Evolutionary conservation across 2,888 invertebrate genomes (phyloP), one percentile per base, ranked within the genome.

Genomic region (Drosophila eohydei): DNA sequence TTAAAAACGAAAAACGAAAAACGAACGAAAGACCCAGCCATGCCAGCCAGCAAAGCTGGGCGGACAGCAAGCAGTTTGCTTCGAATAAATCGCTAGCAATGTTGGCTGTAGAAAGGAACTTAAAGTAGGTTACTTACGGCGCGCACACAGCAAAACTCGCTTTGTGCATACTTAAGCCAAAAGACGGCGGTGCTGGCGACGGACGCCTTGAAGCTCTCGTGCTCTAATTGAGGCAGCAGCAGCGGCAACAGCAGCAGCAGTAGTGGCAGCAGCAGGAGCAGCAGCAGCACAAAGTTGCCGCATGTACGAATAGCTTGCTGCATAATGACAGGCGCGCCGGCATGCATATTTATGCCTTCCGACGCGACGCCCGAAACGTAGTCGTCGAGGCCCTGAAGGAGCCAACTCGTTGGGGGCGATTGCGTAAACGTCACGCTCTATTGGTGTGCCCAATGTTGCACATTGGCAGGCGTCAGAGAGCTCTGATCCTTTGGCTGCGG

Each of bases 251-350:
- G 41, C 30, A 40, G 40, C 32, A 32, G 63, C 1, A 26, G 26
- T 12, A 36, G 36, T 12, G 76, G 80, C 63, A 69, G 36, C 5
- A n/a, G 52, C 38, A 38, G 56, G 11, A 36, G 44, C 34, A 36
- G 26, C 3, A 8, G 32, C 51, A 72, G 66, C 56, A 43, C 67
- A 85, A 85, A 81, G 71, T 83, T 86, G 74, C 87, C 69, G 74
- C 87, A 86, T 83, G 83, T 86, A 86, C 83, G 87, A 83, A 86
- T 83, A 72, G 83, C 86, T 86, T 82, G 87, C 81, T 86, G 87
- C 82, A 82, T 82, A 86, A 82, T 81, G 86, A 86, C 83, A 81
- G 86, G 84, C 70, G 64, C 71, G 81, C 81, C 65, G 71, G 67
- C 86, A 81, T 86, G 86, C 86, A 81, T 86, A 81, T 86, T 81